Percentiles rank a stretch among this genome's conserved stretches.
These are phyloP conservation scores for Crotalus tigris DNA, from an alignment of 2,113 vertebrate species.

Conservation along the genomic window DNA sequence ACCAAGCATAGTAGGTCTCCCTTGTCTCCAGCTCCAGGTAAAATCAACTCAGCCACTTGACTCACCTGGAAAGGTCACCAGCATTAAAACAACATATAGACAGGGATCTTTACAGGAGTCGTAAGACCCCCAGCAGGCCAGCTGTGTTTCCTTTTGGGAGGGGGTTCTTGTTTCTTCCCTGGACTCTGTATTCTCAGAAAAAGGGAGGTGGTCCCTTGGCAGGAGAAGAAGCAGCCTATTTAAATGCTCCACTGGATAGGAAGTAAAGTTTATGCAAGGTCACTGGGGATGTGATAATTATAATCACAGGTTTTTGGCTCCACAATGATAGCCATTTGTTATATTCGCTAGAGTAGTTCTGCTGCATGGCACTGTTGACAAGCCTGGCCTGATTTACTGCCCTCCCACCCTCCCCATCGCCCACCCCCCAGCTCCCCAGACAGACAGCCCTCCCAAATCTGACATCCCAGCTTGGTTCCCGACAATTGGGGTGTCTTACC, in stretches of 20 bases:
- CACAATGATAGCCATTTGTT: conserved; percentile 99
- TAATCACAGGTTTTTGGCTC: conserved; percentile 99
- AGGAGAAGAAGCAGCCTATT: conserved; percentile 92
- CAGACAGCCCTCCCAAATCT: conserved; percentile 66
- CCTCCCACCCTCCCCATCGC: conserved; percentile 45
- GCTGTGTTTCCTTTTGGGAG: conserved; percentile 67
- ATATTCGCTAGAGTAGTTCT: conserved; percentile 97
- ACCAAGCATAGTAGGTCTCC: conserved; percentile 40
- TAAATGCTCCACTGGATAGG: conserved; percentile 99
- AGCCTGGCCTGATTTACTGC: conserved; percentile 91
- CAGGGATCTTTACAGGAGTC: conserved; percentile 45
- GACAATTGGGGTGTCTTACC: conserved; percentile 65
- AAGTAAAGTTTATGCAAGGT: conserved; percentile 99
- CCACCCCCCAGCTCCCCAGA: conserved; percentile 62
- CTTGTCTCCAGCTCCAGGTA: conserved; percentile 20
- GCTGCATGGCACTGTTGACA: conserved; percentile 88
- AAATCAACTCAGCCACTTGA: conserved; percentile 39
- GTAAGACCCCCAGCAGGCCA: conserved; percentile 53
- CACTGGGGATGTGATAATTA: conserved; percentile 99
- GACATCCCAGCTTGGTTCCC: conserved; percentile 62
- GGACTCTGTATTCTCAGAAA: conserved; percentile 56
- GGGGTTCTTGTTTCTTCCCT: conserved; percentile 68
- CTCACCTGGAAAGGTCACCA: conserved; percentile 52
- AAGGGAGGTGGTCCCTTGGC: conserved; percentile 71
- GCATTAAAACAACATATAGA: no score